Percentiles rank a stretch among this genome's conserved stretches.
Conservation (phyloP, 2,113 vertebrate species). For the Cariama cristata region DNA sequence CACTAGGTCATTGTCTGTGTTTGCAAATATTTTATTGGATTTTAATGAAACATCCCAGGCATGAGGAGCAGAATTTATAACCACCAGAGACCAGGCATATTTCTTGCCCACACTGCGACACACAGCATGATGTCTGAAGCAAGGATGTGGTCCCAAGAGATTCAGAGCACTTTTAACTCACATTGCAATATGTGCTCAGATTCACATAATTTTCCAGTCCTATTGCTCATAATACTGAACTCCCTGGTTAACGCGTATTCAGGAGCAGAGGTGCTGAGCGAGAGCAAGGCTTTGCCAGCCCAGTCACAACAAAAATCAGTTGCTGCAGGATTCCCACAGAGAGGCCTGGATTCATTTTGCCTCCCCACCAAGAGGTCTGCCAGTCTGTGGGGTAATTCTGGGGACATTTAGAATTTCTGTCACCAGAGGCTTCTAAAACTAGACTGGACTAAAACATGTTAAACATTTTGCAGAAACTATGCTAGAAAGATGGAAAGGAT, state of each 20-base stretch:
- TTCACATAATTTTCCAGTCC: neutral
- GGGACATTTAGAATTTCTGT: neutral
- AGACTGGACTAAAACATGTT: neutral
- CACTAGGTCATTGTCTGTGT: neutral
- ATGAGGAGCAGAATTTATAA: neutral
- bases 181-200: neutral
- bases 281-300: neutral
- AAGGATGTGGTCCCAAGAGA: neutral
- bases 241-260: neutral
- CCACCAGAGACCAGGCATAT: neutral
- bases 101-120: neutral
- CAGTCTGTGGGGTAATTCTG: neutral
- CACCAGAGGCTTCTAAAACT: neutral
- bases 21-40: constrained; percentile 1
- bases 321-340: fast-evolving
- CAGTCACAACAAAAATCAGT: neutral
- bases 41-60: neutral
- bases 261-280: neutral
- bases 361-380: neutral
- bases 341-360: neutral
- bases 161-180: neutral
- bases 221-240: neutral
- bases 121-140: neutral
- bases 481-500: neutral
- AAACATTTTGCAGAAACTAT: neutral